Conservation (phyloP, 2,113 vertebrate species). For the Grallaria varia region DNA sequence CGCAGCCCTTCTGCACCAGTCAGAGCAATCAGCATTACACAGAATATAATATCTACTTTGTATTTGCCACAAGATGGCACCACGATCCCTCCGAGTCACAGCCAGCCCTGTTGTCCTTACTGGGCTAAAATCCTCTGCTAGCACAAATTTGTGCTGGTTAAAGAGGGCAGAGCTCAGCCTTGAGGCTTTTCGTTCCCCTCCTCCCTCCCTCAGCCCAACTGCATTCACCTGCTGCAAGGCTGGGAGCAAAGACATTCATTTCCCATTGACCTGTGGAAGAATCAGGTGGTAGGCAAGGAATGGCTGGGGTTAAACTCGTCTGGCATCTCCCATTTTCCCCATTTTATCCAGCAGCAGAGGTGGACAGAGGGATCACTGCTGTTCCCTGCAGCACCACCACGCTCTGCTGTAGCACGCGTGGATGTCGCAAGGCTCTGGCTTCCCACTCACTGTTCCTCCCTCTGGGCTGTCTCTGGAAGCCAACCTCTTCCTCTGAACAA, state of each 20-base stretch:
- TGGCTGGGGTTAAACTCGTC: conserved; percentile 67
- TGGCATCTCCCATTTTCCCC: conserved; percentile 46
- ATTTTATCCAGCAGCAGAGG: conserved; percentile 56
- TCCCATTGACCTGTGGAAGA: neutral
- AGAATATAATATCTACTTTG: neutral
- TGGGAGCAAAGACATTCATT: neutral
- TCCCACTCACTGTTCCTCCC: neutral
- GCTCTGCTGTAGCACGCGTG: neutral
- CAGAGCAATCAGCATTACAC: fast-evolving
- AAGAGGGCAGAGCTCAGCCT: neutral
- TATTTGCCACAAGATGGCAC: conserved; percentile 58
- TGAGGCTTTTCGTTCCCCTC: neutral
- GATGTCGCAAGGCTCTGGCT: neutral
- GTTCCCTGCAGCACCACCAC: conserved; percentile 25
- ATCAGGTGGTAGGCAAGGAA: neutral
- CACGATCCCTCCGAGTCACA: neutral
- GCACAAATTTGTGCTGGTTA: fast-evolving
- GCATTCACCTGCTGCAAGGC: neutral
- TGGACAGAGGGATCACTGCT: conserved; percentile 57
- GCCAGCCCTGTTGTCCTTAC: neutral
- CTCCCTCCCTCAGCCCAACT: neutral
- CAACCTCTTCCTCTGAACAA: neutral
- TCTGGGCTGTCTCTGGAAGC: neutral
- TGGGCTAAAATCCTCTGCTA: fast-evolving
- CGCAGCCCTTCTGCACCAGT: neutral